Evolutionary conservation across 2,113 vertebrate genomes (phyloP).

Genomic region (Galeopterus variegatus): DNA sequence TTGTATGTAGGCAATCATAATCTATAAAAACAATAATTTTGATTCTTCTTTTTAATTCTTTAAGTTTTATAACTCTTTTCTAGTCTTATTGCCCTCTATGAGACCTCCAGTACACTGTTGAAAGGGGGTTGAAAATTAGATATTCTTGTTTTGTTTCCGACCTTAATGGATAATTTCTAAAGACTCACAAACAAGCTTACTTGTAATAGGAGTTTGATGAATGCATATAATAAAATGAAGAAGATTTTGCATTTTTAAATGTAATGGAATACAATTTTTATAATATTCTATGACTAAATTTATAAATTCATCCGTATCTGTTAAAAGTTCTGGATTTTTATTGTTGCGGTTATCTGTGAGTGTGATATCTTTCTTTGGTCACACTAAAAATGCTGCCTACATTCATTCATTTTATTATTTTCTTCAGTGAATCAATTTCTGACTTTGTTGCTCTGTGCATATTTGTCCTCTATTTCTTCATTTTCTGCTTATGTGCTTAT

Average conservation of each 20-base stretch:
- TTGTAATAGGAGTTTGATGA: neutral
- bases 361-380: neutral
- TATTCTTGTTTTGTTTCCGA: neutral
- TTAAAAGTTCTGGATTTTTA: neutral
- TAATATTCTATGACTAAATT: neutral
- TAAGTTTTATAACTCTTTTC: neutral
- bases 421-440: neutral
- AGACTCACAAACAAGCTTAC: neutral
- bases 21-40: neutral
- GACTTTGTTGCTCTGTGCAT: neutral
- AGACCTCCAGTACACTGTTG: neutral
- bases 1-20: neutral
- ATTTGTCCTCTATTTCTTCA: neutral
- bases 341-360: neutral
- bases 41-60: neutral
- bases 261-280: neutral
- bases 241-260: neutral
- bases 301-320: neutral
- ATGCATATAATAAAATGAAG: neutral
- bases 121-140: neutral
- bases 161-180: neutral
- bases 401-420: constrained; percentile 1
- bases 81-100: neutral
- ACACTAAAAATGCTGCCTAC: neutral
- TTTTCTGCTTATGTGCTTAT: neutral